Percentiles rank a stretch among this genome's conserved stretches.
phyloP scores from a whole-genome alignment of 2,113 vertebrate species.

The Rhinoptilus africanus region DNA sequence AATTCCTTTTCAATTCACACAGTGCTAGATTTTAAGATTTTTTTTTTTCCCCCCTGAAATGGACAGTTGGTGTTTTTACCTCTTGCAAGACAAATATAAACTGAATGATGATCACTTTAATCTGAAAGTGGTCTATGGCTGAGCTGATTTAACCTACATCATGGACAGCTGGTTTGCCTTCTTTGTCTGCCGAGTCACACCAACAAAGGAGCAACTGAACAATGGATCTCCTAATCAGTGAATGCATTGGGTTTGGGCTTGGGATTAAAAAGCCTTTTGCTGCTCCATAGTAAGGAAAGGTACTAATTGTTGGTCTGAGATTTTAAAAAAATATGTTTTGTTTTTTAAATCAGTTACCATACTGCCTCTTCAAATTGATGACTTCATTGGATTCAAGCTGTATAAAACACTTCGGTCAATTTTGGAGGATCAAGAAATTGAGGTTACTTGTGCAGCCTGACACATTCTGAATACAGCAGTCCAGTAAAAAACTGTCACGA shows the following conservation, averaged over 20 bases:
- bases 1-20: background rate
- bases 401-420: background rate
- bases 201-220: background rate
- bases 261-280: background rate
- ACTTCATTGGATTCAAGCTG: background rate
- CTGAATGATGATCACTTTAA: background rate
- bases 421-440: background rate
- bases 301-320: background rate
- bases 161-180: background rate
- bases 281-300: background rate
- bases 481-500: background rate
- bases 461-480: background rate
- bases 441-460: background rate
- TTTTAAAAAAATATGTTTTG: background rate
- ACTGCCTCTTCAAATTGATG: background rate
- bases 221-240: background rate
- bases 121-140: background rate
- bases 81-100: background rate
- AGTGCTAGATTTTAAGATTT: background rate
- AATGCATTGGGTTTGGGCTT: background rate
- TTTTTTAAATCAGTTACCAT: fast-evolving
- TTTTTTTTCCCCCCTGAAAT: background rate
- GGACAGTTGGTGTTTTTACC: background rate
- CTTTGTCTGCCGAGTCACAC: background rate
- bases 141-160: background rate